Evolutionary conservation across 2,888 invertebrate genomes (phyloP).

Genomic region (Trachelus troglodyta): DNA sequence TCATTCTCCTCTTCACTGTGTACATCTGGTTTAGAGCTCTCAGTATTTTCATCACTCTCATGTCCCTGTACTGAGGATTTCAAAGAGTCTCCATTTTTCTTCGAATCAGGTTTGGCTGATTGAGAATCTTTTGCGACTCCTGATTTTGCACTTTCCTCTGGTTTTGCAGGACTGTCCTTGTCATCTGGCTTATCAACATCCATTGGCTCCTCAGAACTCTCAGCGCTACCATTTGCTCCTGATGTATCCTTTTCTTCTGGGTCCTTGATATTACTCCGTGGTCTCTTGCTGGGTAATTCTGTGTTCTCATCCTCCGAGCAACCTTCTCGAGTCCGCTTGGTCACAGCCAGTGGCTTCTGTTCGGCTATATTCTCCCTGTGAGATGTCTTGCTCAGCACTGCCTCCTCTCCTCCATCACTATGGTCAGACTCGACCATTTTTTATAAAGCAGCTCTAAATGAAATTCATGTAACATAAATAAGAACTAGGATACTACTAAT

Average conservation of each 20-base stretch:
- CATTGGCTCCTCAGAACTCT: background rate
- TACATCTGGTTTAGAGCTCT: background rate
- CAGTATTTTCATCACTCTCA: background rate
- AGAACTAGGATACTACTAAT: background rate
- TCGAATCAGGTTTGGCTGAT: background rate
- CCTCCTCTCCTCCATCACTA: constrained; percentile 30
- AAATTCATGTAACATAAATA: background rate
- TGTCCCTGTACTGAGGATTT: background rate
- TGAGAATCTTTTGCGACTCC: background rate
- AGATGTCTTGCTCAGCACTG: constrained; percentile 17
- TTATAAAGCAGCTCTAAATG: background rate
- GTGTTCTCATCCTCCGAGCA: constrained; percentile 36
- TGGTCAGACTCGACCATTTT: constrained; percentile 54
- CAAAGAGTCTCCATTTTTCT: background rate
- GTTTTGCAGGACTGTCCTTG: background rate
- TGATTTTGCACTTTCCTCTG: background rate
- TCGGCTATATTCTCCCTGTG: constrained; percentile 19
- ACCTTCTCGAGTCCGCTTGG: constrained; percentile 43
- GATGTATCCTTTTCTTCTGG: background rate
- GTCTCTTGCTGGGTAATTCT: constrained; percentile 33
- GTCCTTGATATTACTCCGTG: background rate
- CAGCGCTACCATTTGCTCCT: background rate
- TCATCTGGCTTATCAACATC: background rate
- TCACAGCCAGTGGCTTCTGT: constrained; percentile 22
- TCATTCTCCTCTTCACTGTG: background rate